Base-by-base conservation (phyloP, 1,140 invertebrate species). In the Drosophila pandora region DNA sequence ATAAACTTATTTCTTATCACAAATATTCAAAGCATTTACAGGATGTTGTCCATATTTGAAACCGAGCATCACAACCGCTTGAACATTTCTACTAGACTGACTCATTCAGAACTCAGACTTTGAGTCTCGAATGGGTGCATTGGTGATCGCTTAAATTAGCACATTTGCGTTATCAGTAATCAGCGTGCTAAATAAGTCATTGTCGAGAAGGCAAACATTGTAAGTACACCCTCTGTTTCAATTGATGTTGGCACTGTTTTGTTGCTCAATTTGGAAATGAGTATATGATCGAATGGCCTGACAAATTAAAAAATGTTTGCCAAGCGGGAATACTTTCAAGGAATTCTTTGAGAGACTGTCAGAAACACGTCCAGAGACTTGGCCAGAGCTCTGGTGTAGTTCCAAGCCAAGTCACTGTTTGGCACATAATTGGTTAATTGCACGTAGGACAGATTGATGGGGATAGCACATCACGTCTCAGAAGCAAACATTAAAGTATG, bases 231-330 rank as follows among this genome's bases (percentile, higher is more conserved):
- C 56, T 55, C 9, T 43, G 21, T 62, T 50, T 30, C 39, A 48
- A 67, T 67, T 67, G 63, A 63, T 32, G 34, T 43, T 17, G 25
- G 12, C 34, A 17, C 43, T 8, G 9, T 8, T 23, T 10, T 28
- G 2, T 34, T 47, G 21, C 41, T 23, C 41, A 21, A 30, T 21
- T 57, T n/a, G 5, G 13, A 48, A 48, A n/a, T 32, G 49, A 21
- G 25, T 32, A 22, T 30, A 53, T 17, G 47, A 43, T 43, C 21
- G 52, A 64, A 63, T 76, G 68, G 68, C 65, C 65, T 70, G 41
- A 52, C 41, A 63, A 83, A 82, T 83, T 83, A 57, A 74, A 63
- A 63, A 81, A 81, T 77, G 65, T 37, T 68, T 69, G 53, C 39
- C 43, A 43, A 23, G 12, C 43, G 2, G 5, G 17, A 8, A 47